Base-by-base conservation (phyloP, 2,113 vertebrate genomes). In the Fulica atra region DNA sequence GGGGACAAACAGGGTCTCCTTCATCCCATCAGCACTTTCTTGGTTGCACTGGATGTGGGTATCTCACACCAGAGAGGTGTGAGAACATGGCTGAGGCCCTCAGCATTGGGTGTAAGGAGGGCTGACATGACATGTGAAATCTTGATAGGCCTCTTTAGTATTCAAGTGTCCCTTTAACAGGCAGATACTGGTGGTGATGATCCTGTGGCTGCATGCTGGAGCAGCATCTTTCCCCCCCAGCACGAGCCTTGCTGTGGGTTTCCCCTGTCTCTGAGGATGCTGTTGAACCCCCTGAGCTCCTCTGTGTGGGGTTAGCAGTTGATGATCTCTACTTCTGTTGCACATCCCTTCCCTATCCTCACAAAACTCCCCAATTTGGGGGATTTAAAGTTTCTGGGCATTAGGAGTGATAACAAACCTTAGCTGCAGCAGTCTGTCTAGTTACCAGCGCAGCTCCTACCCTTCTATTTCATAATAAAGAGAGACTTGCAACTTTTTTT, bases 261-360 rank as follows among this genome's bases (percentile, higher is more conserved):
- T 64, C 5, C 26, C n/a, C 8, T 4, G 0, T 6, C 28, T 3
- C 1, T 4, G 51, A 12, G 63, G 78, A 13, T 68, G 51, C 78
- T 16, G 4, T 19, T 23, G 36, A 60, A n/a, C 23, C 15, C 35
- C 25, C 44, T 20, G 21, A 36, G 28, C 57, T 71, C 13, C 46
- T 13, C 8, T 28, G 3, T 1, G 0, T 0, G 4, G 53, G 19
- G 6, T 16, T 7, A 13, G 36, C 1, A 7, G 24, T 36, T 72
- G 59, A 48, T 50, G 53, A 13, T 40, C 65, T 11, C 35, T 57
- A 15, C 8, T 28, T 7, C 23, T 59, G 36, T 53, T 26, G 8
- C 16, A 6, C 11, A 3, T 12, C 26, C 9, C 42, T 71, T 63
- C 53, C 53, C 13, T 1, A 0, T 2, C 20, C 69, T 72, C 59